Conservation (phyloP, 2,797 vertebrate genomes). For the Lacerta agilis region DNA sequence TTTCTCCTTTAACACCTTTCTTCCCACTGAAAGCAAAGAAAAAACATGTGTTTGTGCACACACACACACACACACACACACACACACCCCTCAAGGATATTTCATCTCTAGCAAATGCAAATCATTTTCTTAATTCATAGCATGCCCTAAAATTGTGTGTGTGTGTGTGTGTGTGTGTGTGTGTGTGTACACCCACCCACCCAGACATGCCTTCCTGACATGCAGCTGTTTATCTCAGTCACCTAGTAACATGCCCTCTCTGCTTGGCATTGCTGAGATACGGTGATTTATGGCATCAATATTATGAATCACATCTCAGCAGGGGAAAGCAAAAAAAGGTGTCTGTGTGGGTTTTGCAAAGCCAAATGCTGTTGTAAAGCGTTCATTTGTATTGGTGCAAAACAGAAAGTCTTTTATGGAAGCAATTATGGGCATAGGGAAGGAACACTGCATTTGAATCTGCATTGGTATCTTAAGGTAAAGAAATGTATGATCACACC, state of each 20-base stretch:
- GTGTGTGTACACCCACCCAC: not conserved
- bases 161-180: not conserved
- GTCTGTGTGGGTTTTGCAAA: not conserved
- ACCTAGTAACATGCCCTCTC: constrained; percentile 47
- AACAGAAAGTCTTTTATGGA: constrained; percentile 34
- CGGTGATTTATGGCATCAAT: constrained; percentile 47
- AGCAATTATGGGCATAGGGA: not conserved
- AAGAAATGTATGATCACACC: constrained; percentile 31
- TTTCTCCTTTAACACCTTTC: constrained; percentile 37
- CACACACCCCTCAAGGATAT: not conserved
- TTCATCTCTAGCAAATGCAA: constrained; percentile 54
- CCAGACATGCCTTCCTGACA: constrained; percentile 33
- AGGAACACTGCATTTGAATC: not conserved
- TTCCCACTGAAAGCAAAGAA: not conserved
- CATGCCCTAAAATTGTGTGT: constrained; percentile 45
- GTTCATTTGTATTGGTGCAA: constrained; percentile 47
- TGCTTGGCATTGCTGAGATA: constrained; percentile 42
- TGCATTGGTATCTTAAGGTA: constrained; percentile 20
- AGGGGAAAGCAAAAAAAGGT: constrained; percentile 24
- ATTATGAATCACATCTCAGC: constrained; percentile 43
- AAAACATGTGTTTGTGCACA: not conserved
- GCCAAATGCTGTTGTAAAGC: not conserved
- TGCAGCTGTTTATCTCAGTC: constrained; percentile 60
- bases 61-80: no score
- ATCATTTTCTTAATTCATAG: constrained; percentile 65